A percentile compares a stretch with the other conserved stretches of the same genome.
These are phyloP conservation scores for Podilymbus podiceps DNA, from an alignment of 2,113 vertebrate species.

Conservation along the genomic window DNA sequence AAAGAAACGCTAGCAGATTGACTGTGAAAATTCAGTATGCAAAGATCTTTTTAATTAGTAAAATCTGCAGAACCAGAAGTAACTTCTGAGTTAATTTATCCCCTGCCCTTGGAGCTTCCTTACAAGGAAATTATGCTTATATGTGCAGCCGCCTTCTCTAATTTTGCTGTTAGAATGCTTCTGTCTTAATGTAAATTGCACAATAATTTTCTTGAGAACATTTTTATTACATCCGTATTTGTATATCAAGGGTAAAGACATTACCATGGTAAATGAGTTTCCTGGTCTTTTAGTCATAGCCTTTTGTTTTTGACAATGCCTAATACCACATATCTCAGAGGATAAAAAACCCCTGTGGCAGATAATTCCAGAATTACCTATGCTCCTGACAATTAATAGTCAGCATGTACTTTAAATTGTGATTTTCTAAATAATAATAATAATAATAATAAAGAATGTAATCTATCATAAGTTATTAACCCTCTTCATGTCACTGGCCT, in stretches of 20 bases:
- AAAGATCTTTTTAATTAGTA: slow-evolving; percentile 55
- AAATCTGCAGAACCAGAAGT: slow-evolving; percentile 59
- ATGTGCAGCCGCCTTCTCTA: not conserved
- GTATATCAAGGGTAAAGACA: not conserved
- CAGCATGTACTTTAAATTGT: not conserved
- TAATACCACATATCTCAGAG: not conserved
- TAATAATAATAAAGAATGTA: not conserved
- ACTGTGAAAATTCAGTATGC: slow-evolving; percentile 40
- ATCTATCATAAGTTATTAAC: not conserved
- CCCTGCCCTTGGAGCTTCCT: slow-evolving; percentile 20
- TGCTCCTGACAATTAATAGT: not conserved
- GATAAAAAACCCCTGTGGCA: not conserved
- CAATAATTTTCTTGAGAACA: not conserved
- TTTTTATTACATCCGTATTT: not conserved
- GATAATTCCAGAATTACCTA: not conserved
- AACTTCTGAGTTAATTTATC: slow-evolving; percentile 58
- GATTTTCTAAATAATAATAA: not conserved
- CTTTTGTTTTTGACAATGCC: not conserved
- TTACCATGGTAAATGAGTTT: slow-evolving; percentile 4
- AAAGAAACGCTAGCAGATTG: slow-evolving; percentile 26
- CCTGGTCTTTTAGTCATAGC: not conserved
- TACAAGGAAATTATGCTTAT: slow-evolving; percentile 34
- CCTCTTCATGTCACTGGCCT: not conserved
- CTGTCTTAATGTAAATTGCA: not conserved
- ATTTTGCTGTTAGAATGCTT: not conserved